Base-by-base conservation (phyloP, 30 jellyfish, hydroid and myxozoan genomes). In the Hydractinia symbiolongicarpus region DNA sequence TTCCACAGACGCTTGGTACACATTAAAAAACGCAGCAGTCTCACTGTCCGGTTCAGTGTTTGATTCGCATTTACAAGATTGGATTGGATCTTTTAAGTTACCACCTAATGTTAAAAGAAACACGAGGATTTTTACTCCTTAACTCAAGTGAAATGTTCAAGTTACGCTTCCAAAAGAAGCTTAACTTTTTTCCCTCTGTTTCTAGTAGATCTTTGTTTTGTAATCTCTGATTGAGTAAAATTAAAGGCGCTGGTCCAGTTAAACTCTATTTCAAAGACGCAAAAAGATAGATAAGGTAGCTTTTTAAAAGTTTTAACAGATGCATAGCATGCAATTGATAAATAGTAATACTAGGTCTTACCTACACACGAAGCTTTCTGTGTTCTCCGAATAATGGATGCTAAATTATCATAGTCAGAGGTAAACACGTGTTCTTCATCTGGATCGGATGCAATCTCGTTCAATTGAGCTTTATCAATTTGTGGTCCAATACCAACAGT, bases 351-450 rank as follows among this genome's bases (percentile, higher is more conserved):
- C 19, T 30, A 1, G 21, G 2, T 21, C 96, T 86, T 71, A 91
- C 98, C 98, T 40, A 91, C 93, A 55, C 98, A 91, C 0, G 98
- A 91, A 5, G 98, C 96, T 61, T 82, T 86, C 60, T 91, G 98
- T 4, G 88, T 88, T 82, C 86, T 91, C 69, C 96, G 83, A 56
- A 91, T 91, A 76, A 91, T 62, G 11, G 98, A 89, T 57, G 86
- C 89, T 55, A 91, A 55, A 68, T 86, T 91, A 74, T 91, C 98
- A 72, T 86, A 91, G 9, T 91, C 98, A 1, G 98, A 86, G 17
- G 95, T 54, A 83, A 91, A 91, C 91, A 91, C 90, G 86, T 91
- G 95, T 53, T 84, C 95, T 20, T 91, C 96, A 73, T 91, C 98
- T 0, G 98, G 98, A 61, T 91, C 98, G 9, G 98, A 91, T 19